phyloP scores from a whole-genome alignment of 2,888 invertebrate species.

The Melanotus villosus region DNA sequence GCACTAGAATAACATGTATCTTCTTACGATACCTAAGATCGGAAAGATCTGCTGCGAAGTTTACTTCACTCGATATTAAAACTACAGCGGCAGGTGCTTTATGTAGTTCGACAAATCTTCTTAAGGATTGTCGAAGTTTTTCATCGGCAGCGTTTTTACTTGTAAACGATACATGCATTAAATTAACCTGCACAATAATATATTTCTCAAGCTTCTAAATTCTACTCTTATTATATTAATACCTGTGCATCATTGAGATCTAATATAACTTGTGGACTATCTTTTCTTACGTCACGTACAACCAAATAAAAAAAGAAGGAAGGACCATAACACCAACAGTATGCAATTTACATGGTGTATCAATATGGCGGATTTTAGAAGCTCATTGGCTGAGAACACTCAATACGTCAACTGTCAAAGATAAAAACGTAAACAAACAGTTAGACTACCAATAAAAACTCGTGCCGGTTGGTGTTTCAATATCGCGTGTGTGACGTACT shows the following conservation, averaged over 20 bases:
- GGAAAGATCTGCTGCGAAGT: slow-evolving; percentile 89
- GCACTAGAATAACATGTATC: slow-evolving; percentile 86
- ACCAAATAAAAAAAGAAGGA: too few species aligned
- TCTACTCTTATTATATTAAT: slow-evolving; percentile 45
- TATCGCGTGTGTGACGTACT: too few species aligned
- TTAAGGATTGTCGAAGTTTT: slow-evolving; percentile 86
- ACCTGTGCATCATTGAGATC: slow-evolving; percentile 90
- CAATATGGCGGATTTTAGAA: too few species aligned
- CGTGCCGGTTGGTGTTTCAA: too few species aligned
- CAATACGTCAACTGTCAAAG: too few species aligned
- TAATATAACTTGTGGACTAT: slow-evolving; percentile 80
- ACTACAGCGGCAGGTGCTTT: slow-evolving; percentile 78
- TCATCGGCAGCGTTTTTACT: slow-evolving; percentile 94
- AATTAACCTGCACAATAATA: slow-evolving; percentile 78
- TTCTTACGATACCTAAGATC: slow-evolving; percentile 88
- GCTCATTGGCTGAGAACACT: too few species aligned
- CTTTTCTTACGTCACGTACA: slow-evolving; percentile 91
- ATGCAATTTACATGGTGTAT: too few species aligned
- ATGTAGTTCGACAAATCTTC: slow-evolving; percentile 87
- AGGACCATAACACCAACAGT: too few species aligned
- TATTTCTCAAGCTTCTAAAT: too few species aligned
- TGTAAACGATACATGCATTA: slow-evolving; percentile 87
- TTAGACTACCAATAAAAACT: too few species aligned
- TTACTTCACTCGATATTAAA: slow-evolving; percentile 88
- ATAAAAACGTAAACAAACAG: too few species aligned